phyloP scores from a whole-genome alignment of 1,140 invertebrate species.

The Zeugodacus cucurbitae region DNA sequence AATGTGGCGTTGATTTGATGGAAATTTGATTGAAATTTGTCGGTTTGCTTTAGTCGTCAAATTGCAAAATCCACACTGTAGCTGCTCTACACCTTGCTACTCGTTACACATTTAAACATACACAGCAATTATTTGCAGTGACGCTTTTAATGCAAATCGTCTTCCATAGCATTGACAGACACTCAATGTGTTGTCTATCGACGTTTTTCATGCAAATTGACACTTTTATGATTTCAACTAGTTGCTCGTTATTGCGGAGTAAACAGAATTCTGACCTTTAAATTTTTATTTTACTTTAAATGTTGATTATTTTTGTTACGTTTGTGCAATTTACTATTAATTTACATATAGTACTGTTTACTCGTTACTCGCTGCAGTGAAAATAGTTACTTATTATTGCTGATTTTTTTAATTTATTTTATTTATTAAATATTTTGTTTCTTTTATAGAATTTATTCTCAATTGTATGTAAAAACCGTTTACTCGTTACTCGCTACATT shows the following conservation, averaged over 20 bases:
- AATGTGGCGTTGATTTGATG: constrained; percentile 43
- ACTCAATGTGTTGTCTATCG: not conserved
- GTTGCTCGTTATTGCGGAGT: not conserved
- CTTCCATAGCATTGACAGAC: not conserved
- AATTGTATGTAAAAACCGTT: no score
- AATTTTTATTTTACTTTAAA: no score
- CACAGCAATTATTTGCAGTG: not conserved
- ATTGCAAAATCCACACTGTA: not conserved
- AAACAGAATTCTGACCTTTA: no score
- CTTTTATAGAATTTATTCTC: no score
- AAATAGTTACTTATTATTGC: no score
- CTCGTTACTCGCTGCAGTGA: no score
- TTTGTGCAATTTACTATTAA: no score
- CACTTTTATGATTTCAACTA: not conserved
- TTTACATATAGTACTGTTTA: no score
- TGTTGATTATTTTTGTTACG: no score
- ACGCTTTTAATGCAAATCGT: not conserved
- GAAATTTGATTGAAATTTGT: constrained; percentile 43
- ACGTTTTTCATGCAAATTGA: not conserved
- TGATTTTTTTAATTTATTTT: no score
- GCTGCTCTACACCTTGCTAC: not conserved
- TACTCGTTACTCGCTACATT: not conserved
- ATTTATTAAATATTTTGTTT: no score
- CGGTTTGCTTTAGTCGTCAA: constrained; percentile 16
- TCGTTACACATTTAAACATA: not conserved